Conservation (phyloP, 92 coral and sea anemone species). For the Blastomussa wellsi region DNA sequence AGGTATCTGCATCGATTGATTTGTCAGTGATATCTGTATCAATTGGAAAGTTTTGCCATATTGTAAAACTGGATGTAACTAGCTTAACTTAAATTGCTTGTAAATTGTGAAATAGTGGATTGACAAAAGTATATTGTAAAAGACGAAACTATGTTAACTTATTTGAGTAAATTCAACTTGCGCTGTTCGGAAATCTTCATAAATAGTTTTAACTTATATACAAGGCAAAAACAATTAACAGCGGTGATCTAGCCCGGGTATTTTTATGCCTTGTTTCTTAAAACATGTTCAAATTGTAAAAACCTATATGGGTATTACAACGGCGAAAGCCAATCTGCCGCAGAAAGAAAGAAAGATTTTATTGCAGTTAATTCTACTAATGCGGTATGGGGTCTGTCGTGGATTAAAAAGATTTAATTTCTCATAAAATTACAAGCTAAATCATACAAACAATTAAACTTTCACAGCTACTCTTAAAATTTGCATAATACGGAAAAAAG, state of each 20-base stretch:
- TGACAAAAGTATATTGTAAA: not conserved
- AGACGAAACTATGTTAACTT: not conserved
- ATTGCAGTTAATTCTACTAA: not conserved
- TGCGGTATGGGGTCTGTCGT: not conserved
- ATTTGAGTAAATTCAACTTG: not conserved
- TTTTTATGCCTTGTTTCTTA: not conserved
- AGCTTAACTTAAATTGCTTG: not conserved
- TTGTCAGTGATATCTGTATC: too few species aligned
- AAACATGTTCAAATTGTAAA: not conserved
- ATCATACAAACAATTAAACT: not conserved
- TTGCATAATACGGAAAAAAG: not conserved
- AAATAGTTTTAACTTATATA: too few species aligned
- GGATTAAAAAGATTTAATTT: constrained; percentile 1
- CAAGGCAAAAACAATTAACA: not conserved
- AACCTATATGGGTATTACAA: not conserved
- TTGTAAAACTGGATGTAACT: not conserved
- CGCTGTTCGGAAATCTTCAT: not conserved
- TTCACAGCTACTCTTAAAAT: not conserved
- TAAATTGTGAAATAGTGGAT: not conserved
- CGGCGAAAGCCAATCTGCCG: not conserved
- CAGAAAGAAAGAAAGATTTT: not conserved
- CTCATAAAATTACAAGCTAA: constrained; percentile 6
- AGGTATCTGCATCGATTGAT: too few species aligned
- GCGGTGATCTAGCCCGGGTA: not conserved
- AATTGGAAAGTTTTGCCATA: not conserved